Conservation (phyloP, 1,140 invertebrate species). For the Halictus rubicundus region DNA sequence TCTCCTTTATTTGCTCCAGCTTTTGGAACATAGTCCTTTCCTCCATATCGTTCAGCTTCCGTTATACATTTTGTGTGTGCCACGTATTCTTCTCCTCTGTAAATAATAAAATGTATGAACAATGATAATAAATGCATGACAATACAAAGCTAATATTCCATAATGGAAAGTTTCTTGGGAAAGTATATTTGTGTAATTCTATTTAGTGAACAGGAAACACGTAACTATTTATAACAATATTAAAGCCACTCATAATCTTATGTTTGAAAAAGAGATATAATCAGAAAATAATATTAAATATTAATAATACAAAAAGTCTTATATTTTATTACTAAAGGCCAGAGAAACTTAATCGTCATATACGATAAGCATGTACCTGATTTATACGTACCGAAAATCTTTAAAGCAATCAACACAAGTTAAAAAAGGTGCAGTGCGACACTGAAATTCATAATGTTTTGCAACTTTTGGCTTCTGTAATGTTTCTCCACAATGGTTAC, state of each 20-base stretch:
- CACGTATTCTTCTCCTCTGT: slow-evolving; percentile 90
- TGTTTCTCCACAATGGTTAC: slow-evolving; percentile 93
- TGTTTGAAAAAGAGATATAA: too few species aligned
- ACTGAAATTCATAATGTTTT: slow-evolving; percentile 90
- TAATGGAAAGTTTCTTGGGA: too few species aligned
- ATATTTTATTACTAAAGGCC: too few species aligned
- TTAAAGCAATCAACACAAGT: slow-evolving; percentile 95
- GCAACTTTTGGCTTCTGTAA: slow-evolving; percentile 95
- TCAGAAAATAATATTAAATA: too few species aligned
- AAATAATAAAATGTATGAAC: slow-evolving; percentile 64
- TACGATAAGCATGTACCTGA: background rate
- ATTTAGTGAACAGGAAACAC: too few species aligned
- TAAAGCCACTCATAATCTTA: too few species aligned
- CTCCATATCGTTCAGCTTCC: slow-evolving; percentile 95
- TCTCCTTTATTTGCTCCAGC: slow-evolving; percentile 90
- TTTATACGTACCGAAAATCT: slow-evolving; percentile 87
- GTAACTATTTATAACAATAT: too few species aligned
- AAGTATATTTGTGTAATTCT: too few species aligned
- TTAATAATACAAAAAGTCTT: too few species aligned
- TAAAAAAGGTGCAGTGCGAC: slow-evolving; percentile 84
- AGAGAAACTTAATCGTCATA: background rate
- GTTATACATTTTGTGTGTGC: slow-evolving; percentile 94
- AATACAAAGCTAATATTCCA: too few species aligned
- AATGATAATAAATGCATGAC: background rate
- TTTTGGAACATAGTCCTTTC: slow-evolving; percentile 89